phyloP scores from a whole-genome alignment of 1,140 invertebrate genomes.

The Euborellia annulipes region DNA sequence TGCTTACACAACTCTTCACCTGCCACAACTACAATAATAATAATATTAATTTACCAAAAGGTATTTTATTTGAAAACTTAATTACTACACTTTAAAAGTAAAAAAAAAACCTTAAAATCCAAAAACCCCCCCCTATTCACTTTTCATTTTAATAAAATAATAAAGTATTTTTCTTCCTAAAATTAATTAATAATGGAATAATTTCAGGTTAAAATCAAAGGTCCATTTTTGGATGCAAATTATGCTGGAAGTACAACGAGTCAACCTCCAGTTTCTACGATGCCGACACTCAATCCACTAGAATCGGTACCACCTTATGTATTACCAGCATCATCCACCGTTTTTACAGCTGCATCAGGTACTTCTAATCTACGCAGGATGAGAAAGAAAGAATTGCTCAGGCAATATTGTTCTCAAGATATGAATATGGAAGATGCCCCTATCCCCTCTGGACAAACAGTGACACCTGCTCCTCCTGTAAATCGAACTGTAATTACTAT shows the following conservation, averaged over 20 bases:
- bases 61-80: no score
- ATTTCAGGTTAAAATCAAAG: conserved; percentile 62
- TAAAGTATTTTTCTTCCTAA: no score
- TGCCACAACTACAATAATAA: no score
- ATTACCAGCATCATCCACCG: conserved; percentile 20
- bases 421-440: conserved; percentile 60
- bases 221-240: conserved; percentile 63
- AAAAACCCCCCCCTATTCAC: no score
- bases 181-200: no score
- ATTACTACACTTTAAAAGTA: no score
- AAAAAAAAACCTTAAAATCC: no score
- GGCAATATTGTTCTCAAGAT: conserved; percentile 72
- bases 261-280: conserved; percentile 29
- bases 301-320: background rate
- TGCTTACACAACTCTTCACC: no score
- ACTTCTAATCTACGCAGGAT: conserved; percentile 64
- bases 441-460: conserved; percentile 19
- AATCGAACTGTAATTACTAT: conserved; percentile 61
- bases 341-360: conserved; percentile 27
- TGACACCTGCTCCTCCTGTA: conserved; percentile 38
- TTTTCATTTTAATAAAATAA: no score
- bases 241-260: conserved; percentile 37
- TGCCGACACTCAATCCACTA: conserved; percentile 13
- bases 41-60: no score
- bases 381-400: conserved; percentile 74